phyloP scores from a whole-genome alignment of 2,888 invertebrate species.

The Parasteatoda lunata region DNA sequence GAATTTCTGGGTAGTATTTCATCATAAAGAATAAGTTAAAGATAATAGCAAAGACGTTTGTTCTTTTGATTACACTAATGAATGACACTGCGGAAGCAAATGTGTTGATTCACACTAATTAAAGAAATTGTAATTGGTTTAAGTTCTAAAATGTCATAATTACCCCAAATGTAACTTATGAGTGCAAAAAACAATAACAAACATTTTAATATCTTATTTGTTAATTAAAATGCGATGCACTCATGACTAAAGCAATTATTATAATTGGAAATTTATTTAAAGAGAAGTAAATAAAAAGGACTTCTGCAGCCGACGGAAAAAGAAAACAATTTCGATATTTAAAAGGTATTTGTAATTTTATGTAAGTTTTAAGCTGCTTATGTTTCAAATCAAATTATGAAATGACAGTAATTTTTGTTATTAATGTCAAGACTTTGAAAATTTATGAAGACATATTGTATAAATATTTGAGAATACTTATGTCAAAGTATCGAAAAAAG shows the following conservation, averaged over 20 bases:
- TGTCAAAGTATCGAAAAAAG: too few relatives aligned
- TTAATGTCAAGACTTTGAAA: too few relatives aligned
- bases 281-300: constrained; percentile 9
- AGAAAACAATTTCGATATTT: too few relatives aligned
- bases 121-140: constrained; percentile 62
- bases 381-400: too few relatives aligned
- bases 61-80: constrained; percentile 53
- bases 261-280: constrained; percentile 52
- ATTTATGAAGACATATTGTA: too few relatives aligned
- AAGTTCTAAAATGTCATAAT: constrained; percentile 61
- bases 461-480: too few relatives aligned
- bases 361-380: too few relatives aligned
- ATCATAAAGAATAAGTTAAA: constrained; percentile 5
- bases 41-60: constrained; percentile 34
- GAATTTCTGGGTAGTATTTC: neutral
- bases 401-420: too few relatives aligned
- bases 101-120: constrained; percentile 54
- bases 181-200: constrained; percentile 7
- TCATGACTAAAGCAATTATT: constrained; percentile 34
- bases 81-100: constrained; percentile 38
- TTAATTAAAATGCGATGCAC: constrained; percentile 31
- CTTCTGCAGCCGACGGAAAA: neutral
- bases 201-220: constrained; percentile 18
- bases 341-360: too few relatives aligned
- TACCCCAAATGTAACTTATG: constrained; percentile 34